Evolutionary conservation across 1,140 invertebrate species (phyloP).

Genomic region (Geopemphigus sp.): DNA sequence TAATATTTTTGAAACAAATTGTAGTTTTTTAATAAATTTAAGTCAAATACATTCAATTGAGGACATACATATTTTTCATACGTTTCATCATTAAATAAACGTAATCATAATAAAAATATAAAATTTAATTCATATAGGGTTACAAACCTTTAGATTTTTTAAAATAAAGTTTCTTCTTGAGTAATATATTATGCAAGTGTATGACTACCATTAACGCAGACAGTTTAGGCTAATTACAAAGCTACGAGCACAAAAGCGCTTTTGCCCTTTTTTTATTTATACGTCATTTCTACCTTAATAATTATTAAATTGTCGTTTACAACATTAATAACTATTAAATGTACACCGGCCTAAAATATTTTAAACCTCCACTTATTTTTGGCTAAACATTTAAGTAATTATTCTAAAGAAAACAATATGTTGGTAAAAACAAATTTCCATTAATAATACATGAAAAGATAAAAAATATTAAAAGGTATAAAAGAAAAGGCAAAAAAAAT

Average conservation of each 20-base stretch:
- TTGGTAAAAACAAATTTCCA: background rate
- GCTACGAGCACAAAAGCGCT: background rate
- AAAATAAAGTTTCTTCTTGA: background rate
- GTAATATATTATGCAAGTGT: background rate
- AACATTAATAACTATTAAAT: constrained; percentile 40
- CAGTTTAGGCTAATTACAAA: constrained; percentile 20
- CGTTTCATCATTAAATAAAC: too few relatives aligned
- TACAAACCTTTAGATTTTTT: background rate
- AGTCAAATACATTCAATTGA: too few relatives aligned
- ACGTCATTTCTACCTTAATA: constrained; percentile 10
- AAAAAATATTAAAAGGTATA: too few relatives aligned
- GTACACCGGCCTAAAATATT: background rate
- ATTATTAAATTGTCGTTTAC: constrained; percentile 34
- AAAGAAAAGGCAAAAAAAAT: too few relatives aligned
- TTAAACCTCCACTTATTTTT: constrained; percentile 7
- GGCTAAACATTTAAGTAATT: constrained; percentile 17
- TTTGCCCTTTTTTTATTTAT: background rate
- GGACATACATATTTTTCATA: too few relatives aligned
- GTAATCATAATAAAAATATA: background rate
- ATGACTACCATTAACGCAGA: constrained; percentile 16
- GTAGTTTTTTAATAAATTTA: too few relatives aligned
- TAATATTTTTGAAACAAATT: too few relatives aligned
- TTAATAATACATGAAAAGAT: background rate
- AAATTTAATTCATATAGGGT: background rate
- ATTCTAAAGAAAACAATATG: background rate